A percentile compares a stretch with the other conserved stretches of the same genome.
Evolutionary conservation across 2,888 invertebrate species (phyloP).

Genomic region (Alentia gelatinosa): DNA sequence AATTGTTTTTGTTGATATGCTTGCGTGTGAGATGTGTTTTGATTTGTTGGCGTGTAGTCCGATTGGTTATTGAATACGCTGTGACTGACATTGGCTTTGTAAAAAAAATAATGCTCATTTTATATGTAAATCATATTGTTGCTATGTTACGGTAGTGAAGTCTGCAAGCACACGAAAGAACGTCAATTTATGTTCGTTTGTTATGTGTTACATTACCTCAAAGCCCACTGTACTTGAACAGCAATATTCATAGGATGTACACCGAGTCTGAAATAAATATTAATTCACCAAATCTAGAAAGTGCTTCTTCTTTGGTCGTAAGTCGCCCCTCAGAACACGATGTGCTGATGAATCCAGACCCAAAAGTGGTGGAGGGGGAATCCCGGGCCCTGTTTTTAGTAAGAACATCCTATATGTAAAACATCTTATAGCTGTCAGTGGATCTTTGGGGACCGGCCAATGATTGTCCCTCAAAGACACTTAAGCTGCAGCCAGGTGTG

Average conservation of each 20-base stretch:
- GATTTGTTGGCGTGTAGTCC: background rate
- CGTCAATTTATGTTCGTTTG: background rate
- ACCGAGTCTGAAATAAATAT: background rate
- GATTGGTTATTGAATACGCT: background rate
- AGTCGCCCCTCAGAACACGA: no score
- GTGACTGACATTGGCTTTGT: background rate
- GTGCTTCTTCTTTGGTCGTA: no score
- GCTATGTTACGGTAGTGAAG: no score
- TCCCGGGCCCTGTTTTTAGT: no score
- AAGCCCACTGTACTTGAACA: background rate
- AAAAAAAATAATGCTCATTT: background rate
- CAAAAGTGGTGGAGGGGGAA: no score
- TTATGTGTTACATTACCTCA: background rate
- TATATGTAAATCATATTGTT: slow-evolving; percentile 1
- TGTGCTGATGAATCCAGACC: no score
- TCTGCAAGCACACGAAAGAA: background rate
- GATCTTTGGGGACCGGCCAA: no score
- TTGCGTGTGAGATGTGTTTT: background rate
- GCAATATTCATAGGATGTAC: background rate
- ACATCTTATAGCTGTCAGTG: no score
- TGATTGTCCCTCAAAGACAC: no score
- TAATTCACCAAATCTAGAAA: no score
- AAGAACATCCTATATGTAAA: no score
- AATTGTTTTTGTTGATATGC: background rate
- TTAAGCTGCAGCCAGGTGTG: no score